Conservation (phyloP, 2,797 vertebrate species). For the Danio tinwini region DNA sequence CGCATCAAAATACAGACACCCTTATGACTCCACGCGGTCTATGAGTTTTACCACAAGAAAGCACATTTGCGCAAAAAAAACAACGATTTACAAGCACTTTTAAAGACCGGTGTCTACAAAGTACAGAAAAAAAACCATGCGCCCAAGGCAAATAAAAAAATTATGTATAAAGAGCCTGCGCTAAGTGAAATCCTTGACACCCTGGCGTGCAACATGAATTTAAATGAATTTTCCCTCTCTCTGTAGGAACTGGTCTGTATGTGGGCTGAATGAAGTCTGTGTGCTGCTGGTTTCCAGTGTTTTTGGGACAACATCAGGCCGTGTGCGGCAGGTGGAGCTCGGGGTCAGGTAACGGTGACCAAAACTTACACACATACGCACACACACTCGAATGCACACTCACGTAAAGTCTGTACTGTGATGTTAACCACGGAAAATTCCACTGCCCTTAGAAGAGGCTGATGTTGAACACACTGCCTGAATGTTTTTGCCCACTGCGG, state of each 20-base stretch:
- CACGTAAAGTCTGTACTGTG: not conserved
- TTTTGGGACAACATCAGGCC: conserved; percentile 40
- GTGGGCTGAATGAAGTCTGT: conserved; percentile 44
- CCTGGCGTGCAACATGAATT: conserved; percentile 6
- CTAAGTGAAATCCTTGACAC: conserved; percentile 22
- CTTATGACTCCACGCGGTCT: not conserved
- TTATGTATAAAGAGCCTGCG: not conserved
- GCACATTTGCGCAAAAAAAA: not conserved
- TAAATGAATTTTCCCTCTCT: conserved; percentile 52
- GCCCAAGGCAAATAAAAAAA: conserved; percentile 1
- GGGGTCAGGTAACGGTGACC: conserved; percentile 45
- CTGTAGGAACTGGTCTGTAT: conserved; percentile 18
- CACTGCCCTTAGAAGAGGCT: not conserved
- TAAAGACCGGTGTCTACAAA: not conserved
- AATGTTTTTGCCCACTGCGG: conserved; percentile 12
- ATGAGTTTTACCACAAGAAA: conserved; percentile 23
- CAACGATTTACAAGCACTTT: conserved; percentile 17
- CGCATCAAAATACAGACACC: not conserved
- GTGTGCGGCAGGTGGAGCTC: conserved; percentile 40
- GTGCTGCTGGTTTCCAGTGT: conserved; percentile 33
- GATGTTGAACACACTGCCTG: conserved; percentile 27
- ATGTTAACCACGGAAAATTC: conserved; percentile 38
- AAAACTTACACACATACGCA: conserved; percentile 8
- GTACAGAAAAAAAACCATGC: not conserved
- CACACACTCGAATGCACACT: conserved; percentile 20